phyloP scores from a whole-genome alignment of 1,140 invertebrate genomes.

The Melanaphis sacchari region DNA sequence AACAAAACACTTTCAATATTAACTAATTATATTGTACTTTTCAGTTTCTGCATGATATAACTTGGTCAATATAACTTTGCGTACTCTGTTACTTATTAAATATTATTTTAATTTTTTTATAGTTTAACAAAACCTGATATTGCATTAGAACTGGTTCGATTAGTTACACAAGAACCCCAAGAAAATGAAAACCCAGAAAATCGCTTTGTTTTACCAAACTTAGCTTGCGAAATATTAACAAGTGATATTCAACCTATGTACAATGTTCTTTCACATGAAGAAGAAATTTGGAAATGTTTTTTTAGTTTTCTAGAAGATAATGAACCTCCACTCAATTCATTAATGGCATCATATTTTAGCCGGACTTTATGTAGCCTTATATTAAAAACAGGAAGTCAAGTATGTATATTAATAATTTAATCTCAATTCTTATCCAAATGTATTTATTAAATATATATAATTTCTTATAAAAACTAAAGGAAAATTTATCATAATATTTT shows the following conservation, averaged over 20 bases:
- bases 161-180: conserved; percentile 86
- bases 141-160: conserved; percentile 82
- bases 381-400: conserved; percentile 61
- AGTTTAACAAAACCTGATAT: conserved; percentile 85
- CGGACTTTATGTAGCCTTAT: conserved; percentile 75
- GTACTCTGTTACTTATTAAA: background rate
- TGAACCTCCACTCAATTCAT: conserved; percentile 87
- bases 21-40: background rate
- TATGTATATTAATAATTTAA: conserved; percentile 51
- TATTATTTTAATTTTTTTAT: conserved; percentile 60
- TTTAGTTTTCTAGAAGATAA: conserved; percentile 85
- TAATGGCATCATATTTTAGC: conserved; percentile 94
- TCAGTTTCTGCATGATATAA: background rate
- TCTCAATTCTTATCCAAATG: background rate
- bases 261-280: conserved; percentile 83
- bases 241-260: conserved; percentile 81
- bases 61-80: background rate
- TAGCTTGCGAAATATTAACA: conserved; percentile 93
- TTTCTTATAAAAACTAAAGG: background rate
- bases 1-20: background rate
- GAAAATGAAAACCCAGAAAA: conserved; percentile 66
- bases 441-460: background rate
- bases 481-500: background rate
- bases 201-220: conserved; percentile 70
- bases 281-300: conserved; percentile 82